Conservation (phyloP, 2,888 invertebrate genomes). For the Stegophylla sp. region DNA sequence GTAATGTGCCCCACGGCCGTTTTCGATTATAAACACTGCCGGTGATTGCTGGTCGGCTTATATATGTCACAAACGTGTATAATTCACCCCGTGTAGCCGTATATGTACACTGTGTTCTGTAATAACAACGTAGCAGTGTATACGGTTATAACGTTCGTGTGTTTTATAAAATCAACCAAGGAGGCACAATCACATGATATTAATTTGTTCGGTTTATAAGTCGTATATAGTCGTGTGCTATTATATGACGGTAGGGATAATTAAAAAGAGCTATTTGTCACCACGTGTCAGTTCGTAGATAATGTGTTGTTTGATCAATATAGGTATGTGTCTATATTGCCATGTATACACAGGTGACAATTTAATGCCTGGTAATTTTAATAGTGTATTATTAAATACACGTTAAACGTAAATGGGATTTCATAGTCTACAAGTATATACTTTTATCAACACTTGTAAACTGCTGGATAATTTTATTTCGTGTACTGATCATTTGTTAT, state of each 20-base stretch:
- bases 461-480: too few relatives aligned
- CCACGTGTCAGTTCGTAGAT: background rate
- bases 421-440: too few relatives aligned
- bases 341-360: background rate
- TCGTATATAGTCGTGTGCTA: background rate
- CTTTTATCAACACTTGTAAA: too few relatives aligned
- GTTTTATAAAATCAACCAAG: background rate
- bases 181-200: background rate
- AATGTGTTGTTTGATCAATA: constrained; percentile 46
- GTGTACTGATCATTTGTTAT: too few relatives aligned
- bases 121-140: background rate
- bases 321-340: background rate
- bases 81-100: background rate
- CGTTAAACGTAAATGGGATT: background rate
- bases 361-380: constrained; percentile 26
- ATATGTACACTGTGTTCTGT: background rate
- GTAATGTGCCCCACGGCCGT: constrained; percentile 21
- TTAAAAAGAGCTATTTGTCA: constrained; percentile 41
- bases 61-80: constrained; percentile 23
- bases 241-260: background rate
- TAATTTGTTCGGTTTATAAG: background rate
- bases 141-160: background rate
- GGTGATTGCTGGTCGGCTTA: constrained; percentile 18
- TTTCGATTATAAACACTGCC: constrained; percentile 22
- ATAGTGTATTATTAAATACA: constrained; percentile 2